A percentile compares a stretch with the other conserved stretches of the same genome.
Conservation (phyloP, 2,797 vertebrate genomes). For the Helarctos malayanus region DNA sequence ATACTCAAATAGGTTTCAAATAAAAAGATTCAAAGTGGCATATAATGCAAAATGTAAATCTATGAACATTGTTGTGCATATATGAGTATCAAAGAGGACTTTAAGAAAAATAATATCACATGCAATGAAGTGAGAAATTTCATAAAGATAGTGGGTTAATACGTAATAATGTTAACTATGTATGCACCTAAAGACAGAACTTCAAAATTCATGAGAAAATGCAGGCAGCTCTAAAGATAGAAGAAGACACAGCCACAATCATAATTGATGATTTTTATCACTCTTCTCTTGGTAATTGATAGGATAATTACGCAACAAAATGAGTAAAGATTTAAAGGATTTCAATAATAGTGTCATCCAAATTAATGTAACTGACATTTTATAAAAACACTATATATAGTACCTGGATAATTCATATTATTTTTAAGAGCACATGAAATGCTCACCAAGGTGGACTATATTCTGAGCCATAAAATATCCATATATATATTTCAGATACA, state of each 20-base stretch:
- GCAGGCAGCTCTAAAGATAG: neutral
- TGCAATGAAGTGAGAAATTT: neutral
- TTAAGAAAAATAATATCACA: constrained; percentile 6
- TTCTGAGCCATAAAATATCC: neutral
- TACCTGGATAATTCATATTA: constrained; percentile 13
- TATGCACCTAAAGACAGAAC: neutral
- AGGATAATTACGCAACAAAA: neutral
- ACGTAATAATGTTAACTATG: neutral
- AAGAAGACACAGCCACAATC: neutral
- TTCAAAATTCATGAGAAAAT: neutral
- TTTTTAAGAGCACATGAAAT: constrained; percentile 23
- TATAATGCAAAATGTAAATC: neutral
- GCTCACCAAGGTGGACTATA: neutral
- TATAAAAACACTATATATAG: neutral
- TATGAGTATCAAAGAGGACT: neutral
- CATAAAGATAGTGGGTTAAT: neutral
- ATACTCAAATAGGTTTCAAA: neutral
- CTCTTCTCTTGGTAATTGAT: neutral
- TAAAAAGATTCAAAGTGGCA: neutral
- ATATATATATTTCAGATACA: neutral
- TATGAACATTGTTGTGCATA: neutral
- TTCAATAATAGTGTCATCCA: neutral
- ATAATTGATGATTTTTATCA: constrained; percentile 9
- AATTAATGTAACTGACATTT: neutral
- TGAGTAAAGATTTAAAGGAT: constrained; percentile 29